Evolutionary conservation across 2,888 invertebrate genomes (phyloP), one percentile per base, ranked within the genome.

Genomic region (Eulithis testata): DNA sequence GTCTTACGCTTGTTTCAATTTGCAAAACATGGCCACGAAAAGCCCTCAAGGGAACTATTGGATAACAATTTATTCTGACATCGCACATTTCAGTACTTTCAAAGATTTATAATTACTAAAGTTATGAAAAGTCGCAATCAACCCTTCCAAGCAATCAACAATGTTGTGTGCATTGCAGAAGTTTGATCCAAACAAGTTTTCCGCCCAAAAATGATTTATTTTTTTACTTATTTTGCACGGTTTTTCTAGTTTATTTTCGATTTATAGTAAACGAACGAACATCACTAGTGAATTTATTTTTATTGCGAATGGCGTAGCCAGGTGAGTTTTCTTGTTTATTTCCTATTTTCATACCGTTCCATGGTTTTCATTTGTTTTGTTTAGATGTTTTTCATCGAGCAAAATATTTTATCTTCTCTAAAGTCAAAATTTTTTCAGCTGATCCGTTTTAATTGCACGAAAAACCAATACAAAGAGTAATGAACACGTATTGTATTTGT

Each of bases 271-370:
- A 31, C 31, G 31, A 31, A 43, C 9, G 47, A 4, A 62, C 75
- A 67, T 57, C 71, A 72, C 72, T 75, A 61, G 51, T 55, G 65
- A 68, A 84, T 91, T 91, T 91, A 91, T 92, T 91, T 91, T 91
- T 93, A 91, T 88, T 93, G 89, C 91, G 92, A 91, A 93, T 93
- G 93, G 93, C 93, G 92, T 93, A 93, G 93, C 91, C 91, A 91
- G 92, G 93, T 93, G 88, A 92, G 93, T 89, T 90, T 91, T 87
- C 89, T 91, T 92, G 91, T 92, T 91, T 91, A 89, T 93, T 90
- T 91, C 90, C 83, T 88, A 86, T 86, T 67, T 91, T 91, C 88
- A 85, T 88, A 82, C 84, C 83, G 89, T 92, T 92, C 91, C 84
- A 90, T 84, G 80, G 86, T 82, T 84, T 92, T 92, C 93, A 91